Evolutionary conservation across 37 sponge, comb jelly and placozoan species (phyloP), one percentile per base, ranked within the genome.

Genomic region (Lycopodina hypogea): DNA sequence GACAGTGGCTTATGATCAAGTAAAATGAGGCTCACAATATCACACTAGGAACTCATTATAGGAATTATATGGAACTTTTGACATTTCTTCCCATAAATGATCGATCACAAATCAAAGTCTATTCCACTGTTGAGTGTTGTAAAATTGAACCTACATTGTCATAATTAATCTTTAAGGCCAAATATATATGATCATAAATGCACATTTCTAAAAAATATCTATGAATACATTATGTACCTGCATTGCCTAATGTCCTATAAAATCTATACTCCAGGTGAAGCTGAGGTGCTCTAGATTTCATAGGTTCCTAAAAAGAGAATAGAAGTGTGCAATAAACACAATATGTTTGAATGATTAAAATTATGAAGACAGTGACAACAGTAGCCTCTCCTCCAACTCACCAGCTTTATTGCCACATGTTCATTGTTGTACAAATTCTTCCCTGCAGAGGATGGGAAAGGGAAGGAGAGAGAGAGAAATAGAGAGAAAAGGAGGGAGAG

Each of bases 391-490:
- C 68, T 8, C 68, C 68, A 1, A 71, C 95, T 89, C 36, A 96
- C 97, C 96, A 98, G 78, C 78, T 98, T 98, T 63, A 98, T 95
- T 11, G 96, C 99, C 28, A 95, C 96, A 75, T 95, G 96, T 63
- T 98, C 99, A 72, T 98, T 98, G 87, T 95, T 98, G 81, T 98
- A 95, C 62, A 98, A 92, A 78, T 98, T 98, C 83, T 95, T 95
- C 37, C 99, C 95, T 70, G 14, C 2, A 30, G 38, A 12, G 60
- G 28, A 17, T 3, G 60, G 28, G 55, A 53, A 17, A 12, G 60
- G 28, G 60, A 12, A 26, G 28, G 7, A 12, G 7, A 12, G 60
- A 17, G 60, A 59, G 60, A 59, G 60, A 4, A n/a, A 26, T 28
- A 17, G 28, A 26, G 28, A 7, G n/a, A 59, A 26, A 12, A 26